phyloP scores from a whole-genome alignment of 2,113 vertebrate species.

The Bubo bubo region DNA sequence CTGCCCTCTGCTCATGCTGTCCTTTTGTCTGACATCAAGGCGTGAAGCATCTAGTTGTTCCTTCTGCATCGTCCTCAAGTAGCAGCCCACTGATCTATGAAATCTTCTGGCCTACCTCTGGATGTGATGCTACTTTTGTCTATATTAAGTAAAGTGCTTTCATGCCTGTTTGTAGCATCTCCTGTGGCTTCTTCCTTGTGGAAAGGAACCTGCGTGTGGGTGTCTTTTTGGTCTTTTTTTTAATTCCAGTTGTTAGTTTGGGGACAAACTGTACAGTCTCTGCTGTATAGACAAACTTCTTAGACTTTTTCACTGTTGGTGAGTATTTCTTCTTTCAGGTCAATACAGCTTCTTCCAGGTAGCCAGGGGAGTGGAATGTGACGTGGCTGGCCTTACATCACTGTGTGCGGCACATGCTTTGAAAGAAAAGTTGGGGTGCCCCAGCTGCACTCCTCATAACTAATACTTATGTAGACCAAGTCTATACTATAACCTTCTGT shows the following conservation, averaged over 20 bases:
- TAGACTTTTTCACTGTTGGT: background rate
- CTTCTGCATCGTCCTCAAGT: background rate
- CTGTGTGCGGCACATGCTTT: background rate
- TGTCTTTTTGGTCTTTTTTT: background rate
- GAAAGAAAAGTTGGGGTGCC: background rate
- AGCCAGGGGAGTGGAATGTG: background rate
- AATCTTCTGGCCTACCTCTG: background rate
- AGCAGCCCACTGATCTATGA: rapidly evolving
- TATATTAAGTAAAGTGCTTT: background rate
- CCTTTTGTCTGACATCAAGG: background rate
- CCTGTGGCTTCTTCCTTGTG: background rate
- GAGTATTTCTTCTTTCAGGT: background rate
- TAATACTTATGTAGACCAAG: background rate
- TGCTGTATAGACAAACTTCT: background rate
- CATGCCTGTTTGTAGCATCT: background rate
- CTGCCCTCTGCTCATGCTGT: background rate
- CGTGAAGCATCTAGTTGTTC: background rate
- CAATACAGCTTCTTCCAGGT: background rate
- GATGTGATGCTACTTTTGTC: background rate
- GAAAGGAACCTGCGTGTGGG: background rate
- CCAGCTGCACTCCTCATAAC: background rate
- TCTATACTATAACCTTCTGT: background rate
- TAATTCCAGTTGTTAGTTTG: background rate
- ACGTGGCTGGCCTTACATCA: background rate
- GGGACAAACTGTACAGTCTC: background rate